Evolutionary conservation across 2,888 invertebrate genomes (phyloP).

Genomic region (Gandaritis pyraliata): DNA sequence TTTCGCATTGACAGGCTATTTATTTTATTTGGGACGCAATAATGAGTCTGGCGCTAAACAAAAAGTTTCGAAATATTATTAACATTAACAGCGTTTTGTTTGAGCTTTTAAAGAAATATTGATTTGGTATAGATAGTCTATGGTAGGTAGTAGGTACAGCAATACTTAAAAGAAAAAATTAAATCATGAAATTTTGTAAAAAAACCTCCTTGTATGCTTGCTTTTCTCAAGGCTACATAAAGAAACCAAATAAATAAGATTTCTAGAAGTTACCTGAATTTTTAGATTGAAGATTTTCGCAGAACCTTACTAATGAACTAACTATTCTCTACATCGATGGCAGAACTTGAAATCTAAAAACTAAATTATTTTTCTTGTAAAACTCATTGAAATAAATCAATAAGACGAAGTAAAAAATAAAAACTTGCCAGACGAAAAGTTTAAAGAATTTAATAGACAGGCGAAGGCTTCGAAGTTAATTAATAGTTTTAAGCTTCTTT

Average conservation of each 20-base stretch:
- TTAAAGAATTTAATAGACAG: constrained; percentile 43
- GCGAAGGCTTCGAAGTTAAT: constrained; percentile 20
- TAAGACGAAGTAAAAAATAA: constrained; percentile 40
- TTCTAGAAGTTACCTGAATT: no score
- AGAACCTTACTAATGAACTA: no score
- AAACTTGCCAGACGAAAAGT: constrained; percentile 46
- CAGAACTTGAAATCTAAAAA: constrained; percentile 30
- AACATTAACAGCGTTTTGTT: no score
- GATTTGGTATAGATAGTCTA: no score
- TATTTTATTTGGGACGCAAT: constrained; percentile 61
- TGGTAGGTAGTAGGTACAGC: no score
- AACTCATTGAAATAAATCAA: constrained; percentile 35
- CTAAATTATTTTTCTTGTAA: constrained; percentile 36
- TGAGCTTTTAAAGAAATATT: no score
- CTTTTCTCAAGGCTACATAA: no score
- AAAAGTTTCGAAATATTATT: constrained; percentile 18
- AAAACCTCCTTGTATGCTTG: no score
- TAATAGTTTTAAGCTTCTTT: constrained; percentile 6
- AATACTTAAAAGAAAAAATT: no score
- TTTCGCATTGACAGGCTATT: constrained; percentile 70
- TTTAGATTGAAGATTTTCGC: no score
- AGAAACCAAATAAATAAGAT: no score
- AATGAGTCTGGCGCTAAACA: constrained; percentile 34
- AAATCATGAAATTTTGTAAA: no score
- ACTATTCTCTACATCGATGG: constrained; percentile 1